Evolutionary conservation across 2,113 vertebrate species (phyloP).

Genomic region (Cyprinus carpio): DNA sequence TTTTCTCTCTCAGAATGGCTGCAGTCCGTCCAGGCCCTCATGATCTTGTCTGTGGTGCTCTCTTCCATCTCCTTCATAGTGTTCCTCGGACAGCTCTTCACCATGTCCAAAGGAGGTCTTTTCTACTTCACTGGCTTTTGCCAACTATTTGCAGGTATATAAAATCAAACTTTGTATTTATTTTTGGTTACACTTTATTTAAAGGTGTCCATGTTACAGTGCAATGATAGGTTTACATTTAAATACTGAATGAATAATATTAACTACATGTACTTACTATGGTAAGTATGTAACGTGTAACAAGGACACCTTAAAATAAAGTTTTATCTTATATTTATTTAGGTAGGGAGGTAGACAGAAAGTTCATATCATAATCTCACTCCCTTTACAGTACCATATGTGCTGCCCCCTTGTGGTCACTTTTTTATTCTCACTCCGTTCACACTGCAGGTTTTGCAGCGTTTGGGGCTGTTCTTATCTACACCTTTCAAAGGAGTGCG

Average conservation of each 20-base stretch:
- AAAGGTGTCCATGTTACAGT: no score
- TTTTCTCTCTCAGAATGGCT: conserved; percentile 78
- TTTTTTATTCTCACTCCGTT: not conserved
- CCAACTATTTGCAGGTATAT: conserved; percentile 84
- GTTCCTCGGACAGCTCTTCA: conserved; percentile 88
- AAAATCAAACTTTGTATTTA: not conserved
- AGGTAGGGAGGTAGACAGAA: not conserved
- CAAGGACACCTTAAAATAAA: no score
- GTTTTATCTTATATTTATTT: not conserved
- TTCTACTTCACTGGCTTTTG: conserved; percentile 89
- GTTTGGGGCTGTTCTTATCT: conserved; percentile 82
- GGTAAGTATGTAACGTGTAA: no score
- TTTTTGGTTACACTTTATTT: not conserved
- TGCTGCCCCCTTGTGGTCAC: conserved; percentile 13
- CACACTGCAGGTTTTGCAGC: conserved; percentile 73
- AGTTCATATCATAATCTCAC: not conserved
- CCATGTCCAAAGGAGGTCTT: conserved; percentile 84
- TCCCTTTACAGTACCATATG: not conserved
- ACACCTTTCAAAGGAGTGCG: conserved; percentile 78
- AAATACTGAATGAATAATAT: no score
- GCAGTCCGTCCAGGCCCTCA: conserved; percentile 84
- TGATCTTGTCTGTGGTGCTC: conserved; percentile 86
- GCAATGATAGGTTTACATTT: no score
- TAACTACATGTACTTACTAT: no score
- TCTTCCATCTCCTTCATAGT: conserved; percentile 86